Evolutionary conservation across 2,888 invertebrate species (phyloP).

Genomic region (Cheiracanthium punctorium): DNA sequence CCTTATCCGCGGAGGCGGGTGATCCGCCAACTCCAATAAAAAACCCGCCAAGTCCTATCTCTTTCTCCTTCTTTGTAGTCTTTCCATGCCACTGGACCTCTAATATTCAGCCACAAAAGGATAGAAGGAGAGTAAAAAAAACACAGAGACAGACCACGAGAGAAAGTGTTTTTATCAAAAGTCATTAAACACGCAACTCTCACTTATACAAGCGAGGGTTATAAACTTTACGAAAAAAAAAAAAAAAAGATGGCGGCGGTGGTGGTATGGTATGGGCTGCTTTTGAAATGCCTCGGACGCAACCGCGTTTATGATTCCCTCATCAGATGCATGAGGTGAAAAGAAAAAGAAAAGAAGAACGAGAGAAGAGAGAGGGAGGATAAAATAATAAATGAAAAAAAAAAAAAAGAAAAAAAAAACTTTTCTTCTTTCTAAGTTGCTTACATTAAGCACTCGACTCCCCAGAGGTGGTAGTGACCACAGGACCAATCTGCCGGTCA

Average conservation of each 20-base stretch:
- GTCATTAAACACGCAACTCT: slow-evolving; percentile 45
- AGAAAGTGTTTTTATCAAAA: slow-evolving; percentile 58
- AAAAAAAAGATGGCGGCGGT: too few species aligned
- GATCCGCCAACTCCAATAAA: slow-evolving; percentile 28
- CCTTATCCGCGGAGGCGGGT: slow-evolving; percentile 13
- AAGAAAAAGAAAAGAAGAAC: slow-evolving; percentile 25
- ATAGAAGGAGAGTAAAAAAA: slow-evolving; percentile 25
- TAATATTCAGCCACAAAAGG: slow-evolving; percentile 31
- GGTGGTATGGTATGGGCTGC: too few species aligned
- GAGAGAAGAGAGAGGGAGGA: background rate
- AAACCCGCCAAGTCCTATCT: slow-evolving; percentile 20
- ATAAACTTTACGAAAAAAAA: slow-evolving; percentile 64
- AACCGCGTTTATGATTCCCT: slow-evolving; percentile 55
- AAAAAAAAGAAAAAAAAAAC: slow-evolving; percentile 14
- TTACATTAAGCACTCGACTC: slow-evolving; percentile 66
- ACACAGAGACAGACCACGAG: slow-evolving; percentile 1
- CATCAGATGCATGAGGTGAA: slow-evolving; percentile 24
- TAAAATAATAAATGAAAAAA: slow-evolving; percentile 20
- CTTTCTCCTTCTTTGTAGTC: background rate
- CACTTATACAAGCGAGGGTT: slow-evolving; percentile 30
- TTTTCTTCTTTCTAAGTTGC: slow-evolving; percentile 37
- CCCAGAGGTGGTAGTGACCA: slow-evolving; percentile 67
- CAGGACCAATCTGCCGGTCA: slow-evolving; percentile 63
- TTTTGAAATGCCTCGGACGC: slow-evolving; percentile 32
- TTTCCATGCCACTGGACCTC: background rate